These are phyloP conservation scores for Trachemys scripta DNA, from an alignment of 2,113 vertebrate genomes.

Conservation along the genomic window DNA sequence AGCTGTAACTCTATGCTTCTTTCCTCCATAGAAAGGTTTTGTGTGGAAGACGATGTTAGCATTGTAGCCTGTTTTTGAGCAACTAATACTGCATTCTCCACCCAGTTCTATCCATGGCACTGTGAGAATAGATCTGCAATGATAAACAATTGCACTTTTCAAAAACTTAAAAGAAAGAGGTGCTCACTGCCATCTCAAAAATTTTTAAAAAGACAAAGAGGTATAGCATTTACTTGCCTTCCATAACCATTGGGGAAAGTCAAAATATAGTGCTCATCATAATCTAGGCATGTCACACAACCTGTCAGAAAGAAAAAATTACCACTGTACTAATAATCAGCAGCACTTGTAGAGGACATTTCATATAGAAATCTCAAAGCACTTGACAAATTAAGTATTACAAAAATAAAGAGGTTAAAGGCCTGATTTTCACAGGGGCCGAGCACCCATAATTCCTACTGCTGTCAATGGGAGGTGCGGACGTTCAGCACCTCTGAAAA, in stretches of 20 bases:
- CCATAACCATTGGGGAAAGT: slow-evolving; percentile 98
- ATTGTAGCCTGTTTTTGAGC: slow-evolving; percentile 96
- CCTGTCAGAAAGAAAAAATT: slow-evolving; percentile 77
- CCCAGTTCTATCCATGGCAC: slow-evolving; percentile 99
- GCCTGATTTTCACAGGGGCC: not conserved
- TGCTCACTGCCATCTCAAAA: not conserved
- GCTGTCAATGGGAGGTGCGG: not conserved
- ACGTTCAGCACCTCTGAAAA: not conserved
- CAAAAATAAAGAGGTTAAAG: not conserved
- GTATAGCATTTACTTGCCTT: slow-evolving; percentile 83
- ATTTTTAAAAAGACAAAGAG: not conserved
- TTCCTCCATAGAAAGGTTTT: slow-evolving; percentile 98
- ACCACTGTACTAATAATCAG: not conserved
- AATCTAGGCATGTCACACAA: slow-evolving; percentile 96
- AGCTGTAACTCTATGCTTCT: slow-evolving; percentile 98
- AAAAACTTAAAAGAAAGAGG: not conserved
- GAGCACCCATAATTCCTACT: not conserved
- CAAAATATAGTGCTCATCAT: slow-evolving; percentile 98
- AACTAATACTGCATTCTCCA: slow-evolving; percentile 96
- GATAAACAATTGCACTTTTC: not conserved
- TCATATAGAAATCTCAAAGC: not conserved
- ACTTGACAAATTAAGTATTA: not conserved
- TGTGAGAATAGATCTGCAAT: slow-evolving; percentile 95
- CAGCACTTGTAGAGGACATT: not conserved
- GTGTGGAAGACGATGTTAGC: slow-evolving; percentile 97